A percentile compares a stretch with the other conserved stretches of the same genome.
Evolutionary conservation across 2,888 invertebrate genomes (phyloP).

Genomic region (Scotopteryx bipunctaria): DNA sequence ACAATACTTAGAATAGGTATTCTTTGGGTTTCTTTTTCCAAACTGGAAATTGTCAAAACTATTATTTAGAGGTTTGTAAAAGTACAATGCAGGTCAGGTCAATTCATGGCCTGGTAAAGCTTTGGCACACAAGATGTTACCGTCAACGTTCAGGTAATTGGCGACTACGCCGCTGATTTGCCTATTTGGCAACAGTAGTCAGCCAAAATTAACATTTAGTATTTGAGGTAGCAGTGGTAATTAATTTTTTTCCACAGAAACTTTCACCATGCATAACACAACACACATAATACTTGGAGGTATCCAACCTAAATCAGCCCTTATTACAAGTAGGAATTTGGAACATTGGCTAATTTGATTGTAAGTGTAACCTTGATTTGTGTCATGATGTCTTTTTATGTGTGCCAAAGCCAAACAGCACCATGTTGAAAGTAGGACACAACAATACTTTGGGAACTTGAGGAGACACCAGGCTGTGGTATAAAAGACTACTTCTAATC

Average conservation of each 20-base stretch:
- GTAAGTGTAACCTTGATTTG: neutral
- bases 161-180: too few species aligned
- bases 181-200: too few species aligned
- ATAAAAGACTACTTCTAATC: slow-evolving; percentile 51
- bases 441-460: slow-evolving; percentile 2
- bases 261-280: too few species aligned
- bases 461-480: neutral
- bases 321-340: too few species aligned
- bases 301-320: neutral
- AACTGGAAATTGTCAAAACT: too few species aligned
- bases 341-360: neutral
- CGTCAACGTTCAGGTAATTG: too few species aligned
- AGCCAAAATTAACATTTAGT: too few species aligned
- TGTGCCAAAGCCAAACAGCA: slow-evolving; percentile 7
- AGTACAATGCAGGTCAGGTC: too few species aligned
- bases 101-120: too few species aligned
- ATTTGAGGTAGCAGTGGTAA: neutral
- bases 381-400: neutral
- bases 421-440: neutral
- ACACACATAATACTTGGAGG: neutral
- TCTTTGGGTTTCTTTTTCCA: too few species aligned
- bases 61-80: too few species aligned
- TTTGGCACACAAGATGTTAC: slow-evolving; percentile 10
- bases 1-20: too few species aligned
- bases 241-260: neutral